A percentile compares a stretch with the other conserved stretches of the same genome.
Evolutionary conservation across 2,797 vertebrate genomes (phyloP).

Genomic region (Rhynchonycteris naso): DNA sequence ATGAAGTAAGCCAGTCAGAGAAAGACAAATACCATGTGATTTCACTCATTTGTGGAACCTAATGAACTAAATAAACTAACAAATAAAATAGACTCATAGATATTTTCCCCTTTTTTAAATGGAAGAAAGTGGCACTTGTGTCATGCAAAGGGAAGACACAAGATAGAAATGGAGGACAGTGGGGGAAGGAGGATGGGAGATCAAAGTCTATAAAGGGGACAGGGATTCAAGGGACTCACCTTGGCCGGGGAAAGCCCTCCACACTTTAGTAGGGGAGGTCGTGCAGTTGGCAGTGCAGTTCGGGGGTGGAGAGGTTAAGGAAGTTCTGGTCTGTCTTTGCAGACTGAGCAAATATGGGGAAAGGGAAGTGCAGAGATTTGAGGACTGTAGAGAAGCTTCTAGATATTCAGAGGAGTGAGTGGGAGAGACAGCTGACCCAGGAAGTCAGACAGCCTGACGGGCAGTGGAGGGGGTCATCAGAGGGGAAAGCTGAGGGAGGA

Average conservation of each 20-base stretch:
- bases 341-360: background rate
- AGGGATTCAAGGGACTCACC: background rate
- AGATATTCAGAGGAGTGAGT: background rate
- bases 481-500: background rate
- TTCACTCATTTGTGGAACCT: background rate
- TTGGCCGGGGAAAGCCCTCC: background rate
- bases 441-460: background rate
- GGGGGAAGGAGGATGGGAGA: background rate
- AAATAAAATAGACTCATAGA: background rate
- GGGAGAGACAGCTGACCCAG: background rate
- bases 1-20: background rate
- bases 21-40: background rate
- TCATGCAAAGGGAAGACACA: background rate
- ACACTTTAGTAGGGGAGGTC: background rate
- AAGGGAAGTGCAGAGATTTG: background rate
- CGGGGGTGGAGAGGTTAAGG: background rate
- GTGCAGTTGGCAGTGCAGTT: background rate
- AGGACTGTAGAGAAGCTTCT: background rate
- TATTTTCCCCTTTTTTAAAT: background rate
- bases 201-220: accelerated
- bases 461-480: background rate
- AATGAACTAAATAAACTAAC: background rate
- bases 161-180: background rate
- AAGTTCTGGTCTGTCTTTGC: background rate
- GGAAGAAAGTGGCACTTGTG: background rate